phyloP scores from a whole-genome alignment of 2,797 vertebrate genomes.

The Aythya fuligula region DNA sequence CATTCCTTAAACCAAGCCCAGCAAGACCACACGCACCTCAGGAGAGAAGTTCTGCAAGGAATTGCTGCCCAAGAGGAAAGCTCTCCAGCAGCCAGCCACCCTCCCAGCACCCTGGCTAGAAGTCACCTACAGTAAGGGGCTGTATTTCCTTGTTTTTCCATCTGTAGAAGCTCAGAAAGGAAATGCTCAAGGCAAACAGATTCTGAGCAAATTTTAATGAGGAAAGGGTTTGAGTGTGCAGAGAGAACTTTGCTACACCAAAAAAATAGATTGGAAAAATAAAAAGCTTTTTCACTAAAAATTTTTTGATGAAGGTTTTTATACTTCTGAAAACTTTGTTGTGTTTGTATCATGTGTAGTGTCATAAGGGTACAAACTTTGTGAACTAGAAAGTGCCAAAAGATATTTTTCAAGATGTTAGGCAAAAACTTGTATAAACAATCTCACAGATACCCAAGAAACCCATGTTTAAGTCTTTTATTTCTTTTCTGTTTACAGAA shows the following conservation, averaged over 20 bases:
- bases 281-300: neutral
- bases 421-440: neutral
- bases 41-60: neutral
- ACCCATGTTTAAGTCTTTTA: neutral
- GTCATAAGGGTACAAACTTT: neutral
- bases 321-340: neutral
- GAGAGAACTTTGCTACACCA: neutral
- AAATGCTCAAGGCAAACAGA: neutral
- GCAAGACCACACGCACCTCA: neutral
- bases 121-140: neutral
- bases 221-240: neutral
- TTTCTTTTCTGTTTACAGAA: neutral
- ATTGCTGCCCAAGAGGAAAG: neutral
- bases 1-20: neutral
- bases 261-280: neutral
- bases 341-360: neutral
- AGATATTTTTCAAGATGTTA: neutral
- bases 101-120: neutral
- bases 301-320: neutral
- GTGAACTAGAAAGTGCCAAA: neutral
- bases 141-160: neutral
- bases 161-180: constrained; percentile 27
- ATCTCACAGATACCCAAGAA: neutral
- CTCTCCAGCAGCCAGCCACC: neutral
- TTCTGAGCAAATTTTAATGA: neutral